Evolutionary conservation across 92 coral and sea anemone species (phyloP).

Genomic region (Chrysogorgia sp.): DNA sequence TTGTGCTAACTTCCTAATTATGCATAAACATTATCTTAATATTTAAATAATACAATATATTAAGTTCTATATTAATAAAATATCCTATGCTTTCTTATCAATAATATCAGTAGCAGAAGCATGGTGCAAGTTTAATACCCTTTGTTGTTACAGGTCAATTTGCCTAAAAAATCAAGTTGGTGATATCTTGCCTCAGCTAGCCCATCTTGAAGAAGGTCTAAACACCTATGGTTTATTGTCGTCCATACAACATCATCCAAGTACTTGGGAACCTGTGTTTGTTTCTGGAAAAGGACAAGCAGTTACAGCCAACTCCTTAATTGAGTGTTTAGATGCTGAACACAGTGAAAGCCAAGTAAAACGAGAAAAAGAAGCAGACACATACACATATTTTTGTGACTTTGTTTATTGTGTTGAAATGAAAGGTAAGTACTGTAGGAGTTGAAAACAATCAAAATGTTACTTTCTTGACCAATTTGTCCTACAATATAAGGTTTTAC

Average conservation of each 20-base stretch:
- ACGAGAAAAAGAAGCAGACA: conserved; percentile 43
- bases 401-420: conserved; percentile 20
- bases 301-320: conserved; percentile 33
- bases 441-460: too few relatives aligned
- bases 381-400: conserved; percentile 47
- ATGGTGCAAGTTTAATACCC: too few relatives aligned
- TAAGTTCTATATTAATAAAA: too few relatives aligned
- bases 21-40: not conserved
- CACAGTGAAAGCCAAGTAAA: conserved; percentile 36
- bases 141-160: conserved; percentile 52
- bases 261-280: conserved; percentile 53
- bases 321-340: not conserved
- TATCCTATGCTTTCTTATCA: not conserved
- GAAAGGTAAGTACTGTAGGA: conserved; percentile 29
- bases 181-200: conserved; percentile 45
- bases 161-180: conserved; percentile 58
- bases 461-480: too few relatives aligned
- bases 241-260: conserved; percentile 46
- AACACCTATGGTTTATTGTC: conserved; percentile 56
- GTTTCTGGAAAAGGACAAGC: conserved; percentile 39
- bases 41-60: conserved; percentile 4
- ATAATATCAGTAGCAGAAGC: too few relatives aligned
- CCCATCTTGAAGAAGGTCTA: conserved; percentile 60
- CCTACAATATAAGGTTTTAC: not conserved
- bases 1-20: too few relatives aligned